phyloP scores from a whole-genome alignment of 2,888 invertebrate genomes.

The Leucoma salicis region DNA sequence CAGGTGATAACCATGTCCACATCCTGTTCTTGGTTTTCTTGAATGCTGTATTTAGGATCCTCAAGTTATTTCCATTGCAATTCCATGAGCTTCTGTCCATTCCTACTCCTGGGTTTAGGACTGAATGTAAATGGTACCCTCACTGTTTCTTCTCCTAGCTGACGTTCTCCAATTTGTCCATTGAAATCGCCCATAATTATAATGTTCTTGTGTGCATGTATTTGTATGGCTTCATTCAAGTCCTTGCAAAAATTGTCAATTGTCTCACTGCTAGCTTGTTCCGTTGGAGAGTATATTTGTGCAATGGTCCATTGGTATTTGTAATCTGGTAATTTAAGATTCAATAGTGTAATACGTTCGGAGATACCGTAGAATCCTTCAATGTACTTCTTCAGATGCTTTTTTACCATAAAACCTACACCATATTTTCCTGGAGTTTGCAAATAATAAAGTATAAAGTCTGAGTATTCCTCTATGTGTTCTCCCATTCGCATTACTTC shows the following conservation, averaged over 20 bases:
- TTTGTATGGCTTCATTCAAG: not conserved
- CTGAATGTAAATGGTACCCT: not conserved
- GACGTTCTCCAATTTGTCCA: not conserved
- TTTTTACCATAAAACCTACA: not conserved
- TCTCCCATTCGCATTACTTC: not conserved
- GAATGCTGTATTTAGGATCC: not conserved
- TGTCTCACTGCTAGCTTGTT: not conserved
- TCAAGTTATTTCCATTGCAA: not conserved
- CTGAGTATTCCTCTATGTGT: not conserved
- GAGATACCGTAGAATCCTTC: not conserved
- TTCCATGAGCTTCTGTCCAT: not conserved
- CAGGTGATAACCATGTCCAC: conserved; percentile 1
- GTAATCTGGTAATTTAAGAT: not conserved
- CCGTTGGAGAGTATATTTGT: not conserved
- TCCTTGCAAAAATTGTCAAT: not conserved
- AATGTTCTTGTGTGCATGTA: not conserved
- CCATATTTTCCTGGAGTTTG: not conserved
- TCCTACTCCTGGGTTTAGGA: not conserved
- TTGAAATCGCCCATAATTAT: not conserved
- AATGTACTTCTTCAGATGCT: not conserved
- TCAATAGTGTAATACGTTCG: not conserved
- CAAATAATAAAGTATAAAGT: not conserved
- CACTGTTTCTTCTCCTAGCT: not conserved
- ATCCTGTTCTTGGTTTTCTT: not conserved
- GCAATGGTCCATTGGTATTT: not conserved